Evolutionary conservation across 2,113 vertebrate genomes (phyloP), one percentile per base, ranked within the genome.

Genomic region (Pollimyrus isidori): DNA sequence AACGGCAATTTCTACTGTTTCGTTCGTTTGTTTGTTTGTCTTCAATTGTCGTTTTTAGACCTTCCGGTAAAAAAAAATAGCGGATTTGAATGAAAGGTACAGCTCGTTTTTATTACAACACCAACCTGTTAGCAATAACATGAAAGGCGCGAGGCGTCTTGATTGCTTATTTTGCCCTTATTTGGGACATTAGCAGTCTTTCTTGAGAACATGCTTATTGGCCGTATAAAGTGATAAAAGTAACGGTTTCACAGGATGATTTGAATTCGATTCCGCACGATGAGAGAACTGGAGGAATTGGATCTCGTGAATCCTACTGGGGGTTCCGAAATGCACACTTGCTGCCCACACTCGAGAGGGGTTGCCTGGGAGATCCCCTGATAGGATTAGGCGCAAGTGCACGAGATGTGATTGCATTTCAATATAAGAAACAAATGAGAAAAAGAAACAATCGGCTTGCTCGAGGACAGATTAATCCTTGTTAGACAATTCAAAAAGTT

Each of bases 301-400:
- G 52, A 83, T 45, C 15, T 88, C 30, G 90, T 42, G 19, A 45
- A 76, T 26, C 42, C 92, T 87, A 86, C 80, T 90, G 73, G 89
- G 46, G 53, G 84, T 35, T 73, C 52, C 48, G 82, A 89, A 86
- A 89, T 53, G 76, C 87, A 65, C 89, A 86, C 90, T 88, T 89
- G 92, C 88, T 87, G 88, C 91, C 89, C 92, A 91, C 93, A 92
- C 92, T 91, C 91, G 91, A 94, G 94, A 95, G 93, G 91, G 94
- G 93, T 94, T 95, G 93, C 93, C 91, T 92, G 94, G 91, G 93
- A 92, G 94, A 95, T 92, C 94, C 93, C 92, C 93, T 95, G 95
- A 96, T 95, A 92, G 96, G 96, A 97, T 97, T 96, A 97, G 92
- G 91, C 95, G 93, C 92, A 92, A 93, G 90, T 86, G 94, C 96